phyloP scores from a whole-genome alignment of 2,797 vertebrate species.

The Peromyscus nudipes region DNA sequence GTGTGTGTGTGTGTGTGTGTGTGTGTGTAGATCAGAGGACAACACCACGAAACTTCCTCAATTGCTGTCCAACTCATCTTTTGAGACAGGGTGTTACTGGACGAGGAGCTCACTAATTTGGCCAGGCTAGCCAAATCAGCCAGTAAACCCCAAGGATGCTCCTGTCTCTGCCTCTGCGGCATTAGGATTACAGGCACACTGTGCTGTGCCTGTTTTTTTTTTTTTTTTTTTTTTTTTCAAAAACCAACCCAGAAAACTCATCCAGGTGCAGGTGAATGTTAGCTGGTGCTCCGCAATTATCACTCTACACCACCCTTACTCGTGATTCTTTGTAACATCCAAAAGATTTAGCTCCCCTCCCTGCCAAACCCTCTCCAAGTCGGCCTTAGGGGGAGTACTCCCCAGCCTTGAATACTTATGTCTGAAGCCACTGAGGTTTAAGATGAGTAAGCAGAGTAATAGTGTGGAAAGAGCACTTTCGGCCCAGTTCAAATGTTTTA shows the following conservation, averaged over 20 bases:
- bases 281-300: no score
- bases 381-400: no score
- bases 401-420: not conserved
- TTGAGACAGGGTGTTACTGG: not conserved
- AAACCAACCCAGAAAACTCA: no score
- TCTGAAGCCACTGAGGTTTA: constrained; percentile 43
- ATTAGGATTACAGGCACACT: not conserved
- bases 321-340: no score
- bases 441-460: not conserved
- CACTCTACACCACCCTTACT: no score
- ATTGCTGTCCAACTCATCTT: not conserved
- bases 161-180: not conserved
- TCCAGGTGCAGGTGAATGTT: no score
- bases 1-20: not conserved
- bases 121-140: not conserved
- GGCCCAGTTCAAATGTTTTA: not conserved
- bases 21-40: not conserved
- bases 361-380: no score
- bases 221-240: not conserved
- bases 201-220: not conserved
- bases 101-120: not conserved
- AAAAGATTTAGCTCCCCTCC: no score
- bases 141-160: not conserved
- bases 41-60: not conserved
- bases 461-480: not conserved